Base-by-base conservation (phyloP, 2,113 vertebrate species). In the Ifrita kowaldi region DNA sequence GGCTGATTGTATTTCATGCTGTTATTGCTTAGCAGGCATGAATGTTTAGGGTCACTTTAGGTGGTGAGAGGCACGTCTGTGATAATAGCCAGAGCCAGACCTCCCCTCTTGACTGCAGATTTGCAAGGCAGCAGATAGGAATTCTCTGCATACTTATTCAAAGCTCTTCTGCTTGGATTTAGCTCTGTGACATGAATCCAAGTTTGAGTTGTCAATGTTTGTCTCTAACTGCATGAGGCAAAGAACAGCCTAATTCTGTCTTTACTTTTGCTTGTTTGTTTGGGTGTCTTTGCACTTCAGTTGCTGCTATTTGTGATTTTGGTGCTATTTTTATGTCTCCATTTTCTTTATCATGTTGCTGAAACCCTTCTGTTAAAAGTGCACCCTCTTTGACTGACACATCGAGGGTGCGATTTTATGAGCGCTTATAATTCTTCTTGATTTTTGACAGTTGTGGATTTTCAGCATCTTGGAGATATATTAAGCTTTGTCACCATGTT, bases 101-200 rank as follows among this genome's bases (percentile, higher is more conserved):
- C 85, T 94, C 55, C 63, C 47, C 93, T n/a, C 83, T 90, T 86
- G 86, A 81, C 88, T 70, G 84, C 71, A 94, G 88, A 77, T 96
- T 96, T 95, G 90, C 83, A 80, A 68, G 80, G 93, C 95, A 92
- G 56, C 47, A 50, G 75, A 94, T 64, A 90, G 60, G 73, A 90
- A 84, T 94, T 94, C 90, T 93, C 62, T 92, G 80, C 76, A 87
- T 96, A 75, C 85, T 87, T 93, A 56, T n/a, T 90, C 92, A 89
- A 92, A 95, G 69, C 64, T 84, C 56, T 84, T 85, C 73, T 93
- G 85, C 83, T 96, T 90, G 64, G 56, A 92, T 93, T 88, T 92
- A 90, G 56, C 64, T 35, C 41, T 75, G 44, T 92, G 88, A 78
- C 80, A 23, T 68, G 83, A 95, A 89, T 95, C 88, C 79, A 87